Evolutionary conservation across 2,888 invertebrate species (phyloP), one percentile per base, ranked within the genome.

Genomic region (Lucinisca nassula): DNA sequence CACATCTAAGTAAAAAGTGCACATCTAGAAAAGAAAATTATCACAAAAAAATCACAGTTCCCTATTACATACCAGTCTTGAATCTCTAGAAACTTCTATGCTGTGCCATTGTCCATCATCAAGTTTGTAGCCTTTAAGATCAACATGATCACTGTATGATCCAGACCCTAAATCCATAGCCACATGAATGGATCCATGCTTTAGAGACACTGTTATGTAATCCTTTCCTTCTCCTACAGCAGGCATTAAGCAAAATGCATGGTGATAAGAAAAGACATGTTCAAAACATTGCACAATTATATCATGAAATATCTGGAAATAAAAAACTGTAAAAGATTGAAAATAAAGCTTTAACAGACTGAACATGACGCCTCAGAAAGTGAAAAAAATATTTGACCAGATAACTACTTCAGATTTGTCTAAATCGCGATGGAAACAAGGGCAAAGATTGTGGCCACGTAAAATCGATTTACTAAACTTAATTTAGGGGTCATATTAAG

Each of bases 31-130:
- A 67, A 67, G 4, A 67, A 21, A 21, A 55, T n/a, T n/a, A n/a
- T n/a, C n/a, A 14, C 3, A 32, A 67, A 35, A 3, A 17, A 30
- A 8, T 17, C 35, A 35, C 67, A 67, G 6, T 4, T 35, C 67
- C 21, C 0, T 27, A 30, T 14, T 21, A 90, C 96, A 97, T 96
- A 98, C 98, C 98, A 99, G 98, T 96, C 98, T 98, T 93, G 99
- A 98, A 95, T 98, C 97, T 86, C 99, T 97, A 95, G 98, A 98
- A 2, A 99, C 98, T 81, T 98, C 98, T 81, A 99, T 97, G 96
- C 98, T 98, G 96, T 99, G 99, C 99, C 99, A 99, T 96, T 98
- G 98, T 96, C 99, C 98, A 96, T 99, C 99, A 96, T 99, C 99
- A 96, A 99, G 99, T 76, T 98, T 97, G 38, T 98, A 95, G 98